These are phyloP conservation scores for Volucella bombylans DNA, from an alignment of 2,888 invertebrate species.

Conservation along the genomic window DNA sequence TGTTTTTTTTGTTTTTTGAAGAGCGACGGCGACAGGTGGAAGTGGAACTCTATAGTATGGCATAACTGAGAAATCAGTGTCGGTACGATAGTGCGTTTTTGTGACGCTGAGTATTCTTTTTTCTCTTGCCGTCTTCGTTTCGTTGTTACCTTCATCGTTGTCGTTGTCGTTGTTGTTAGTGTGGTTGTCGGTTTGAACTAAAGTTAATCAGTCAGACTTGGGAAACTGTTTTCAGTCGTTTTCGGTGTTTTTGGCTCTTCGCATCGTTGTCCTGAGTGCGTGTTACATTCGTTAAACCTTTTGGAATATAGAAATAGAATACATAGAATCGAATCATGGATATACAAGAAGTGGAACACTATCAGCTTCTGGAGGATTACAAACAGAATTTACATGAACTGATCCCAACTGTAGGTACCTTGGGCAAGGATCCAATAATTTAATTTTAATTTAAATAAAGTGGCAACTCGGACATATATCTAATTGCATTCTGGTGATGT, in stretches of 20 bases:
- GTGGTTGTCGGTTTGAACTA: constrained; percentile 49
- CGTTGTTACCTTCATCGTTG: constrained; percentile 10
- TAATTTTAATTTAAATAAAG: background rate
- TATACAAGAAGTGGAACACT: constrained; percentile 79
- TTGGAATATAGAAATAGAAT: constrained; percentile 1
- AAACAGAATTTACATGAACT: constrained; percentile 78
- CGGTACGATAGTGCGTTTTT: constrained; percentile 25
- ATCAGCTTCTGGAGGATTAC: constrained; percentile 79
- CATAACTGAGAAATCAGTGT: constrained; percentile 31
- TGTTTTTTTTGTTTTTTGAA: no score
- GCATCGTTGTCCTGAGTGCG: constrained; percentile 47
- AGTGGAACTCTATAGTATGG: constrained; percentile 19
- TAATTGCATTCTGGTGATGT: constrained; percentile 20
- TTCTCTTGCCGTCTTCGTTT: constrained; percentile 19
- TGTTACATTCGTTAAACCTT: background rate
- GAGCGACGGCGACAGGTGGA: background rate
- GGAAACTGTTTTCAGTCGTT: constrained; percentile 64
- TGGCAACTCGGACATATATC: constrained; percentile 35
- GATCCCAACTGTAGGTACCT: constrained; percentile 79
- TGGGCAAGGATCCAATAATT: background rate
- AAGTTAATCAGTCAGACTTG: constrained; percentile 69
- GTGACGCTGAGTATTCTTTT: constrained; percentile 44
- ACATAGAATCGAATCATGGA: constrained; percentile 74
- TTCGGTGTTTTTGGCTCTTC: constrained; percentile 67
- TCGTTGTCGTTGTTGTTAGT: constrained; percentile 14